Percentiles rank a stretch among this genome's conserved stretches.
Conservation (phyloP, 2,888 invertebrate species). For the Steinernema scapterisci region DNA sequence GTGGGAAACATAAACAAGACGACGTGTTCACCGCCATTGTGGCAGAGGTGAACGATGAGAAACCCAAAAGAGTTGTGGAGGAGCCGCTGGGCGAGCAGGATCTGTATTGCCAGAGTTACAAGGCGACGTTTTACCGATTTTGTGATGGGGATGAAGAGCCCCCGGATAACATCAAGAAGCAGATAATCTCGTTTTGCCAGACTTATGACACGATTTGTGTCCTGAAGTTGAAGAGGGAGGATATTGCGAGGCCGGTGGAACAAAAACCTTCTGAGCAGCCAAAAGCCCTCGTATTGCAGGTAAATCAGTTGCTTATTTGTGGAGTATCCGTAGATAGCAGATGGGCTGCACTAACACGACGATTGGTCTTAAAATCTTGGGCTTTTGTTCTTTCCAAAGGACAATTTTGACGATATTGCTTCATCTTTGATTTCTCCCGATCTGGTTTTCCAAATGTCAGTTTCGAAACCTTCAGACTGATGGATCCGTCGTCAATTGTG, state of each 20-base stretch:
- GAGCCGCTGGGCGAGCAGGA: not conserved
- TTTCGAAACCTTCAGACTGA: not conserved
- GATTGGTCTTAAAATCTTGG: too few species aligned
- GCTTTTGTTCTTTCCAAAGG: too few species aligned
- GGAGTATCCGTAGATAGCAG: too few species aligned
- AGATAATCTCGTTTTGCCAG: constrained; percentile 15
- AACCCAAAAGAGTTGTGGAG: not conserved
- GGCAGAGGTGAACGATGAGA: not conserved
- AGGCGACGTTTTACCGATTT: not conserved
- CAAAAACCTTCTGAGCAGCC: not conserved
- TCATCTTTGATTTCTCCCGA: not conserved
- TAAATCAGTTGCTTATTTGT: too few species aligned
- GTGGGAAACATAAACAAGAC: not conserved
- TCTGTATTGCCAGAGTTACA: not conserved
- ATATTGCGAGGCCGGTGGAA: not conserved
- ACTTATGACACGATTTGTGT: constrained; percentile 11
- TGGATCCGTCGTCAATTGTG: constrained; percentile 5
- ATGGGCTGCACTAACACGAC: too few species aligned
- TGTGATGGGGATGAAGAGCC: not conserved
- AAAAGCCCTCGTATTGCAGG: constrained; percentile 2
- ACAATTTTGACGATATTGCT: too few species aligned
- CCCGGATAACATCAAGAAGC: not conserved
- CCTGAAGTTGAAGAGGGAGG: not conserved
- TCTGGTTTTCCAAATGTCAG: not conserved
- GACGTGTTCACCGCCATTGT: not conserved